Conservation (phyloP, 2,888 invertebrate species). For the Margaritifera margaritifera region DNA sequence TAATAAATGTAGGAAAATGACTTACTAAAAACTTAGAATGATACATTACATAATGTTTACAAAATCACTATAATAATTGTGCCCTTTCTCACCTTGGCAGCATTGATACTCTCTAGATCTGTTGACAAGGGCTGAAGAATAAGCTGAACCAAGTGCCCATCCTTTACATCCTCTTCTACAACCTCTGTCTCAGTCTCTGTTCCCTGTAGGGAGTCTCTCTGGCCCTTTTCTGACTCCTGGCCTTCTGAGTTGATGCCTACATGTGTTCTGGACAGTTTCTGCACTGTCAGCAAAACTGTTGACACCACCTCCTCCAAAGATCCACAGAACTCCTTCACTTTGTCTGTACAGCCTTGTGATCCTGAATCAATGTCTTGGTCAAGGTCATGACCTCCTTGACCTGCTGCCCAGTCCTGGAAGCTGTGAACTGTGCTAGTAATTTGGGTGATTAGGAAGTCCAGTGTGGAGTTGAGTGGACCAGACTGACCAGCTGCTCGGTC, state of each 20-base stretch:
- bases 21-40: background rate
- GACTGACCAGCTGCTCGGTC: slow-evolving; percentile 30
- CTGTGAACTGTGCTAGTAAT: slow-evolving; percentile 16
- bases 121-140: slow-evolving; percentile 79
- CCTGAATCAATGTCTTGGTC: slow-evolving; percentile 3
- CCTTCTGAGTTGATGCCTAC: slow-evolving; percentile 47
- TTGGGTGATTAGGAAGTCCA: slow-evolving; percentile 36
- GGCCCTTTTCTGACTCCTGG: slow-evolving; percentile 29
- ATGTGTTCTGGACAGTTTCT: slow-evolving; percentile 78
- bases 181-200: slow-evolving; percentile 6
- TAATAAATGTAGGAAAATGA: too few species aligned
- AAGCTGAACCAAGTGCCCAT: slow-evolving; percentile 79
- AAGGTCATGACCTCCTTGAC: background rate
- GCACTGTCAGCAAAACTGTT: slow-evolving; percentile 77
- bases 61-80: background rate
- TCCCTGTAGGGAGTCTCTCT: too few species aligned
- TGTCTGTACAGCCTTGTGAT: slow-evolving; percentile 4
- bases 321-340: slow-evolving; percentile 21
- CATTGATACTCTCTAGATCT: slow-evolving; percentile 79
- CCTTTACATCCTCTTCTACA: slow-evolving; percentile 29
- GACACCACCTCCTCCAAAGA: slow-evolving; percentile 75
- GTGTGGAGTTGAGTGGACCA: slow-evolving; percentile 45
- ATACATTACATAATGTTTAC: background rate
- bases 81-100: slow-evolving; percentile 71
- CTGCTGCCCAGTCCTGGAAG: slow-evolving; percentile 31